phyloP scores from a whole-genome alignment of 2,113 vertebrate genomes.

The Alethe castanea region DNA sequence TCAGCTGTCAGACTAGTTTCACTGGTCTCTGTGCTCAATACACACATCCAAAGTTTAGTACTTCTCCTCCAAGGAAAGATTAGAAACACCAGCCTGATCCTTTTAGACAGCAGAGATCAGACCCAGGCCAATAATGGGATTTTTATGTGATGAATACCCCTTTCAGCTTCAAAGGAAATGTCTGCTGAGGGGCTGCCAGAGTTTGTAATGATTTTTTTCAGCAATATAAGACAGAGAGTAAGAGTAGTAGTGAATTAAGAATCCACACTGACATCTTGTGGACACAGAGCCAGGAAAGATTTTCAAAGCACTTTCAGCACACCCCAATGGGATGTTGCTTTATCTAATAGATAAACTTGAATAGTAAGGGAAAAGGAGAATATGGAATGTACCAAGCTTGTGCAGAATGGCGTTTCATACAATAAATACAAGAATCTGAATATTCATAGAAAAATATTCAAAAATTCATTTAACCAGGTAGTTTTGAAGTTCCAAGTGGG shows the following conservation, averaged over 20 bases:
- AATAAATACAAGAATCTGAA: too few relatives aligned
- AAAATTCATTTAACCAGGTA: neutral
- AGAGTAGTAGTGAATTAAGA: neutral
- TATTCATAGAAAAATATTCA: too few relatives aligned
- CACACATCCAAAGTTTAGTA: neutral
- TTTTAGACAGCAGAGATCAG: neutral
- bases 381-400: too few relatives aligned
- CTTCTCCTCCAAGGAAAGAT: neutral
- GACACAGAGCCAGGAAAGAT: neutral
- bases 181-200: neutral
- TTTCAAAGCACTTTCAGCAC: neutral
- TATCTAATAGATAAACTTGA: too few relatives aligned
- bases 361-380: too few relatives aligned
- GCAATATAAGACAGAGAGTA: neutral
- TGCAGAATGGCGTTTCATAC: too few relatives aligned
- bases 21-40: neutral
- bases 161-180: neutral
- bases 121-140: neutral
- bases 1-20: neutral
- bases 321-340: neutral
- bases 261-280: constrained; percentile 57
- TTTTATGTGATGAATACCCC: neutral
- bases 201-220: neutral
- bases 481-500: neutral
- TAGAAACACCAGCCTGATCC: neutral